Base-by-base conservation (phyloP, 2,113 vertebrate species). In the Psettodes erumei region DNA sequence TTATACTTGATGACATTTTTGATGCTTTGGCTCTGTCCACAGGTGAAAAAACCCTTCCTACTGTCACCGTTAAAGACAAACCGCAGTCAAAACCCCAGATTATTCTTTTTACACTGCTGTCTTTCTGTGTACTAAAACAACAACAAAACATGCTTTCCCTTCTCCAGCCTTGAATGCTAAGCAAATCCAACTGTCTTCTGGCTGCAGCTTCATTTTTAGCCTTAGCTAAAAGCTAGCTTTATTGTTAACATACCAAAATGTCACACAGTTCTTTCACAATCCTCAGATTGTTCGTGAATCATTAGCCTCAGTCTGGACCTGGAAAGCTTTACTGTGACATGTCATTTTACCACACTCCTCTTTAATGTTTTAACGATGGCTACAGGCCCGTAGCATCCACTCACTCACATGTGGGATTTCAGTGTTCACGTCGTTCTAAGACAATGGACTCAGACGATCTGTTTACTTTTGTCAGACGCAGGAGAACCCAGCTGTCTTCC, bases 11-110 rank as follows among this genome's bases (percentile, higher is more conserved):
- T 54, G 40, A 13, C 33, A n/a, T 53, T 19, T 45, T 38, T 55
- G 25, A 60, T 81, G 58, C 28, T 63, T 35, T 3, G 35, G 8
- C 5, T 25, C n/a, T 21, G 51, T 53, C 61, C 19, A 47, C 32
- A 63, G 38, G 38, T 43, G 25, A 19, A 61, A 28, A 23, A 40
- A 61, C 9, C 1, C 4, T 6, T 25, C 30, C 19, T 33, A 11
- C 30, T 5, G 9, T 56, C 19, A 33, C 2, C 3, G 6, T 18
- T 27, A 15, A 25, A 27, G 25, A 15, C 30, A n/a, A 56, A 8
- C 54, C 15, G 54, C 8, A 32, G 15, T 45, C n/a, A n/a, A n/a
- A n/a, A n/a, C n/a, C n/a, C n/a, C n/a, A n/a, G n/a, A n/a, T n/a
- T n/a, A n/a, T n/a, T 2, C 16, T 30, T 55, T 42, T 33, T 25